phyloP scores from a whole-genome alignment of 2,113 vertebrate genomes.

The Melanostigma gelatinosum region DNA sequence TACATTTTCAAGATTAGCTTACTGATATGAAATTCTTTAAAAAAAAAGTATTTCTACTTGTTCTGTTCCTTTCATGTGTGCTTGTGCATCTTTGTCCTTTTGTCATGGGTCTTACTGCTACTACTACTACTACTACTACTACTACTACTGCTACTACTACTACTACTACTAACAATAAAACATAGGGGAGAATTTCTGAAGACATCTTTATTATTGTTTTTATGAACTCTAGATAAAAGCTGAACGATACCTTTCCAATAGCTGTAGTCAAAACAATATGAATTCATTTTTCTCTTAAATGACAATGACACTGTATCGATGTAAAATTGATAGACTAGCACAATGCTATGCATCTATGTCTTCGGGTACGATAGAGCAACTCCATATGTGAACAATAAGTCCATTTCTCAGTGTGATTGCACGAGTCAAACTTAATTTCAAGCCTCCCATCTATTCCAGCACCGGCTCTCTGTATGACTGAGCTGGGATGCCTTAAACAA shows the following conservation, averaged over 20 bases:
- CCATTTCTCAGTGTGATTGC: slow-evolving; percentile 15
- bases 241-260: not conserved
- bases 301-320: slow-evolving; percentile 1
- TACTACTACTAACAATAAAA: not conserved
- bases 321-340: not conserved
- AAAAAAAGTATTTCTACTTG: not conserved
- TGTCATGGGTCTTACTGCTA: not conserved
- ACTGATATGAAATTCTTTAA: no score
- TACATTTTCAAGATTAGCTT: no score
- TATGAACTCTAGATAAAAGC: not conserved
- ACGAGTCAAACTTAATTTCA: not conserved
- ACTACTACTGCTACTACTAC: no score
- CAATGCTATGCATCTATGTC: no score
- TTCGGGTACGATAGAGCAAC: not conserved
- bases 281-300: not conserved
- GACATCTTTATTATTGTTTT: slow-evolving; percentile 4
- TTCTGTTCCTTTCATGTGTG: not conserved
- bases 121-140: no score
- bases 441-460: slow-evolving; percentile 1
- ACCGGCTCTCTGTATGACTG: not conserved
- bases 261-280: not conserved
- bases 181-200: not conserved
- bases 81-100: not conserved
- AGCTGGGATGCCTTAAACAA: slow-evolving; percentile 42
- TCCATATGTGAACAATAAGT: slow-evolving; percentile 15